Base-by-base conservation (phyloP, 2,113 vertebrate genomes). In the Penelope pileata region DNA sequence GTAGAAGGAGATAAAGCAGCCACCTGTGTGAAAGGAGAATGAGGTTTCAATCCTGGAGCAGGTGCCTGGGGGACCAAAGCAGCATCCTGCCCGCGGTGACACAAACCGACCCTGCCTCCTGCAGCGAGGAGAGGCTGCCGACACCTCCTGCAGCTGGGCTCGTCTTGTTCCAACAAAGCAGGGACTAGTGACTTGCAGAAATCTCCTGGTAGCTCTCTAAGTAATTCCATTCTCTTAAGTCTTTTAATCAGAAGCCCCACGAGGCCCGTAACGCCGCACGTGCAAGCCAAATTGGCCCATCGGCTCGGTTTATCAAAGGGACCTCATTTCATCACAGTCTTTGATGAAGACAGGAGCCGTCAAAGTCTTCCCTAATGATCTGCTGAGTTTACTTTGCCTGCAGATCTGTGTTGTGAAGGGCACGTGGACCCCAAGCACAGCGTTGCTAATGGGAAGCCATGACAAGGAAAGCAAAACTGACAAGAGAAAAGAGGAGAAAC, bases 231-330 rank as follows among this genome's bases (percentile, higher is more conserved):
- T 91, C 50, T 90, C 82, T 85, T 67, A 50, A n/a, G 84, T 63
- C 90, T 94, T 95, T 95, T 95, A 95, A 93, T 90, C 76, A 81
- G 50, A 89, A 66, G 43, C 48, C 86, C 85, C 32, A 0, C 0
- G 22, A 95, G 93, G 80, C 63, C 82, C 45, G 3, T 94, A 59
- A 76, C 48, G 85, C 15, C 62, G 62, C 73, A 40, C 23, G 34
- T 70, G 58, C 73, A 62, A 70, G 74, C 81, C 88, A 96, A 95
- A 95, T 62, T 84, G 82, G 59, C 67, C 86, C 79, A 92, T 96
- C 91, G 92, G 53, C 60, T 91, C 83, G 36, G 89, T 93, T 93
- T 91, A 91, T 96, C 92, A 95, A 93, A 93, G 66, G 60, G 86
- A 73, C 34, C 87, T 90, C 67, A 96, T 94, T 96, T 90, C 92